Base-by-base conservation (phyloP, 2,888 invertebrate genomes). In the Agonopterix subpropinquella region DNA sequence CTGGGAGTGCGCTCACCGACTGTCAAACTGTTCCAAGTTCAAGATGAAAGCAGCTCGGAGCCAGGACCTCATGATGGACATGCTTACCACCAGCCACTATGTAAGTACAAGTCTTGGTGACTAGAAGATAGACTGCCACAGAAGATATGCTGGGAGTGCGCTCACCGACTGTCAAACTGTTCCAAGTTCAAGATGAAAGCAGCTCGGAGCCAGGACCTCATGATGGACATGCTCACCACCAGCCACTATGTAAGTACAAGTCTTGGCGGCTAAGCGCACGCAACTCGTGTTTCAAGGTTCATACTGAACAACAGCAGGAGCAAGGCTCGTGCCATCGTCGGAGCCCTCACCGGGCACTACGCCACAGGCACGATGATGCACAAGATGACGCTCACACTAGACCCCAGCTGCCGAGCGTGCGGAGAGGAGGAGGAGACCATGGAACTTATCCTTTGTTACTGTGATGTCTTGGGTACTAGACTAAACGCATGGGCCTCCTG, bases 71-170 rank as follows among this genome's bases (percentile, higher is more conserved):
- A 56, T 86, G 62, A n/a, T 70, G n/a, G 73, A 80, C 3, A 50
- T 80, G 4, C 44, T 80, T 0, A 55, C 62, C 0, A 49, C 61
- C 0, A 59, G 65, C 2, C 53, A 56, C 45, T 73, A 67, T n/a
- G n/a, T n/a, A n/a, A n/a, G n/a, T n/a, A n/a, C n/a, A n/a, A n/a
- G n/a, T n/a, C n/a, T n/a, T n/a, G n/a, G n/a, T n/a, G n/a, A n/a
- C n/a, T n/a, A n/a, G 70, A 73, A 8, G 72, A 73, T 8, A 64
- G 59, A 1, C 13, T 87, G 2, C 83, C 85, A 0, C 73, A 70
- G 47, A 64, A 57, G 2, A 39, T 85, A 0, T 87, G 86, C n/a
- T 47, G 56, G 1, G 78, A 83, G 41, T 87, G 86, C 46, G 62
- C 74, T 0, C 67, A 70, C 0, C 55, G 81, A 2, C 45, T 86